Base-by-base conservation (phyloP, 2,113 vertebrate species). In the Hiodon alosoides region DNA sequence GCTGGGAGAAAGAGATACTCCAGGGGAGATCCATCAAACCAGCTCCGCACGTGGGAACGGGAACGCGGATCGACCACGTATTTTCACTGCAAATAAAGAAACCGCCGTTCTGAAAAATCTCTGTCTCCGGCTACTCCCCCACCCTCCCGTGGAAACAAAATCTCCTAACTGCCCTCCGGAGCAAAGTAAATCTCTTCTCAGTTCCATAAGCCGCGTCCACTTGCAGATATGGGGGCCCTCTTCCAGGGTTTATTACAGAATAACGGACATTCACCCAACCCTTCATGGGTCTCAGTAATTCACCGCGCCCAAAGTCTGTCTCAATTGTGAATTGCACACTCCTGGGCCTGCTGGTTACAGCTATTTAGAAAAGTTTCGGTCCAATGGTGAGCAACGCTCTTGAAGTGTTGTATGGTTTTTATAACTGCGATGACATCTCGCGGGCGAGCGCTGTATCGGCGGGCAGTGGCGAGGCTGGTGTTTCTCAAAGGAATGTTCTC, bases 131-230 rank as follows among this genome's bases (percentile, higher is more conserved):
- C 67, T 50, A 16, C 50, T 16, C 50, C 16, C n/a, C 53, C 55
- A 16, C 5, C 54, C 17, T 71, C 54, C 16, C 54, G 71, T 72
- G 48, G 58, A 72, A 72, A 72, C 71, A 62, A 59, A 31, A 54
- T 5, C 47, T 62, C 65, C 70, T 48, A 11, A 61, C 58, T 50
- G 46, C 47, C n/a, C 71, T 60, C 71, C n/a, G 3, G 13, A 17
- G 71, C 14, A 7, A 52, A 14, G 47, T 62, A 72, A 72, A 72
- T 51, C 71, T 72, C 50, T 72, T 47, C 57, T 50, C 48, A 46
- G 58, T 62, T 62, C 47, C 71, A 62, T 16, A 62, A 72, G 47
- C 71, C 71, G 16, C 16, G 7, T 64, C 14, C 60, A 61, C 16
- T 64, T 16, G 61, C 13, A 16, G 61, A 64, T 6, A 14, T 2